A percentile compares a stretch with the other conserved stretches of the same genome.
Evolutionary conservation across 2,797 vertebrate species (phyloP).

Genomic region (Channa striata): DNA sequence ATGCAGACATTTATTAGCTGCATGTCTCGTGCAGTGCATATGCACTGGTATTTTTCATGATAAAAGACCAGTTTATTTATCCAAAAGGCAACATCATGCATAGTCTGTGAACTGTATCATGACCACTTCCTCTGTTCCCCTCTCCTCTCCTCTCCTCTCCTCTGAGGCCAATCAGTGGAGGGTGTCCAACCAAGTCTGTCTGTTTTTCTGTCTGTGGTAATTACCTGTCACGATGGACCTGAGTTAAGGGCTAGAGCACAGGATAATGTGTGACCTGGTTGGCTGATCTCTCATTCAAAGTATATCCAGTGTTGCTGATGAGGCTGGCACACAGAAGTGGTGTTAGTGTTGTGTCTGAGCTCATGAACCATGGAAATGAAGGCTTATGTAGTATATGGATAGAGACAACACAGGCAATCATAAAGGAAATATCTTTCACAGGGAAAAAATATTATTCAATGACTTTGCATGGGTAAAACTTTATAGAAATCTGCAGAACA

Average conservation of each 20-base stretch:
- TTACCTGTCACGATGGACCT: slow-evolving; percentile 53
- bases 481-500: slow-evolving; percentile 8
- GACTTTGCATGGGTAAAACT: slow-evolving; percentile 3
- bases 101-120: slow-evolving; percentile 15
- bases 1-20: not conserved
- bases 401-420: slow-evolving; percentile 18
- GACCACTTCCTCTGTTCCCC: slow-evolving; percentile 1
- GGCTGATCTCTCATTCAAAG: slow-evolving; percentile 43
- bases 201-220: slow-evolving; percentile 55
- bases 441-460: slow-evolving; percentile 16
- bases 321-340: slow-evolving; percentile 14
- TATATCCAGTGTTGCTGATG: slow-evolving; percentile 37
- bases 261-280: slow-evolving; percentile 51
- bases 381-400: slow-evolving; percentile 32
- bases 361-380: slow-evolving; percentile 16
- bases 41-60: slow-evolving; percentile 12
- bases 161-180: slow-evolving; percentile 39
- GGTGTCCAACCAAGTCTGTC: slow-evolving; percentile 24
- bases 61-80: slow-evolving; percentile 22
- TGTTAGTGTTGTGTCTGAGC: slow-evolving; percentile 12
- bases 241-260: slow-evolving; percentile 14
- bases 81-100: slow-evolving; percentile 21
- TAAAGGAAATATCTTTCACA: not conserved
- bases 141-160: slow-evolving; percentile 3
- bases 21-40: not conserved